Evolutionary conservation across 2,797 vertebrate species (phyloP).

Genomic region (Poecile montanus): DNA sequence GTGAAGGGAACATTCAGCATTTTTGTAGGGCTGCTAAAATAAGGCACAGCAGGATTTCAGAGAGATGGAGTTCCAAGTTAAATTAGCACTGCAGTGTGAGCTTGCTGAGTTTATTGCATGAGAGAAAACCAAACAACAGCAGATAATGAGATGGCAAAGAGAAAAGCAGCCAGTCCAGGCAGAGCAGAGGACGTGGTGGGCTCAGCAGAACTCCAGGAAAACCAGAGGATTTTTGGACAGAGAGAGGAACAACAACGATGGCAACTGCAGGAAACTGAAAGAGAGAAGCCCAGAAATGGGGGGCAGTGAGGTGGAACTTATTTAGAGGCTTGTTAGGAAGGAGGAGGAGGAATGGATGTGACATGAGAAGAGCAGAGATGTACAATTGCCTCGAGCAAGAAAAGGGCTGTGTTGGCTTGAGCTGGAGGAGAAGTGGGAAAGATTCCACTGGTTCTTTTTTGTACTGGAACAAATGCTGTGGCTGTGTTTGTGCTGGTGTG

Average conservation of each 20-base stretch:
- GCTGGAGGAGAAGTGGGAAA: background rate
- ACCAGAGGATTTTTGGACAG: background rate
- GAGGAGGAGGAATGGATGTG: background rate
- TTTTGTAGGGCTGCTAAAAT: background rate
- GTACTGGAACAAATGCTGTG: background rate
- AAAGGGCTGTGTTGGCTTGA: background rate
- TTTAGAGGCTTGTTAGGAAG: background rate
- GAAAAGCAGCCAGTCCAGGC: background rate
- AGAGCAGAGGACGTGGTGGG: background rate
- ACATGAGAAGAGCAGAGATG: background rate
- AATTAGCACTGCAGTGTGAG: background rate
- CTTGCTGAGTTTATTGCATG: background rate
- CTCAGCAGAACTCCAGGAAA: background rate
- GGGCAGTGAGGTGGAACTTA: background rate
- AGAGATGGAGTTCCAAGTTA: background rate
- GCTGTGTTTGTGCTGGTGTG: background rate
- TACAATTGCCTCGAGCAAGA: background rate
- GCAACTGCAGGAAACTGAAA: background rate
- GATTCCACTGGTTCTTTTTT: background rate
- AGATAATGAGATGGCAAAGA: background rate
- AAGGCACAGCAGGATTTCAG: background rate
- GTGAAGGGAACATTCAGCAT: fast-evolving
- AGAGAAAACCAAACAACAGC: background rate
- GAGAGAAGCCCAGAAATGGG: background rate
- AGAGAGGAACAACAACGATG: background rate